Base-by-base conservation (phyloP, 2,888 invertebrate genomes). In the Ptilodon capucinus region DNA sequence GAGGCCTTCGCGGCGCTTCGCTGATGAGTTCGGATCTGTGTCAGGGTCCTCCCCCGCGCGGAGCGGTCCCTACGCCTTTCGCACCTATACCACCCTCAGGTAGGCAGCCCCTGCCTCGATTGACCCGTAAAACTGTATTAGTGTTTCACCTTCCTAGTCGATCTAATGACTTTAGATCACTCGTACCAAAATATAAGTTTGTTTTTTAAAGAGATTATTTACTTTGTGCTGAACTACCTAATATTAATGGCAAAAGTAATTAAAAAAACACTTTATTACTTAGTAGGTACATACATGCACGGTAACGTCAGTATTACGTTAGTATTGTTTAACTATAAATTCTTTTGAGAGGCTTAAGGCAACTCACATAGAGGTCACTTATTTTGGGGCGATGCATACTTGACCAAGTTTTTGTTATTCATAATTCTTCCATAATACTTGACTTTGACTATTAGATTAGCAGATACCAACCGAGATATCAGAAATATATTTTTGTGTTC, bases 1-100 rank as follows among this genome's bases (percentile, higher is more conserved):
- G 83, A 84, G 86, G 85, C 79, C 86, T 82, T 78, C 74, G 71
- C 78, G 60, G 71, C 75, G 81, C 76, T 82, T 76, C 80, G 76
- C 84, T 86, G 87, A 89, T 86, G 85, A 81, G 81, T 81, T 78
- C 71, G 81, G 84, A 89, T 89, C 88, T 88, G 84, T 90, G 91
- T 91, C 91, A 90, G 86, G 90, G 91, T 86, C 79, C 83, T 79
- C 81, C 84, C 84, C 79, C 78, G 71, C 83, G 82, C 77, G 68
- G 53, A 65, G 52, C 73, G 71, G 70, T 77, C 84, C 86, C 81
- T 83, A 69, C 85, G 76, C 86, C 79, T 84, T 78, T 73, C 76
- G 71, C 71, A 64, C 69, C 70, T 71, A 68, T 69, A 55, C 64
- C 71, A 66, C 61, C 79, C 79, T 67, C 81, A 81, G 79, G 64